These are phyloP conservation scores for Mareca strepera DNA, from an alignment of 2,797 vertebrate genomes.

Conservation along the genomic window DNA sequence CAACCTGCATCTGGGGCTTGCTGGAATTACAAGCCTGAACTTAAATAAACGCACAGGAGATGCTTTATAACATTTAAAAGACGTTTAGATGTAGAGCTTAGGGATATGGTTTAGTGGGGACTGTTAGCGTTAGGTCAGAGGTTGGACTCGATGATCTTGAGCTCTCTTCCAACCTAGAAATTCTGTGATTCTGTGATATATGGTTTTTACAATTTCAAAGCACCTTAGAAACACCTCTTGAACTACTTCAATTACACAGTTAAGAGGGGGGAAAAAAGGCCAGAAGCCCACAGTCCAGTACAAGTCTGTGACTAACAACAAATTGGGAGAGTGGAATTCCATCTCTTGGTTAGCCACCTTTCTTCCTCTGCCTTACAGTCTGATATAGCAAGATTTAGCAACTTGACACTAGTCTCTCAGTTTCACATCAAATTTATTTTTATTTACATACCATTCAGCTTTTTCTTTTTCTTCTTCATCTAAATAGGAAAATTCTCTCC, in stretches of 20 bases:
- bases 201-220: neutral
- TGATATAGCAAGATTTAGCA: neutral
- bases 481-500: slow-evolving; percentile 98
- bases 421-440: slow-evolving; percentile 7
- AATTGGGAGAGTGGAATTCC: neutral
- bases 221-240: neutral
- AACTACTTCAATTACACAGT: neutral
- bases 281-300: neutral
- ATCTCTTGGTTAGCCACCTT: neutral
- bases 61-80: neutral
- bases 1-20: neutral
- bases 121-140: no score
- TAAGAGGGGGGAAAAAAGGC: neutral
- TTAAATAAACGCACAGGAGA: neutral
- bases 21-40: neutral
- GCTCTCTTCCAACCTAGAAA: no score
- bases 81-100: no score
- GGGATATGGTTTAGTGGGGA: no score
- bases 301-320: neutral
- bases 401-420: neutral
- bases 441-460: slow-evolving; percentile 91
- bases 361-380: neutral
- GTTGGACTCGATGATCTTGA: no score
- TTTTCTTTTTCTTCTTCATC: slow-evolving; percentile 99
- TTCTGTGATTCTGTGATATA: no score